Conservation (phyloP, 2,797 vertebrate genomes). For the Poeciliopsis turneri region DNA sequence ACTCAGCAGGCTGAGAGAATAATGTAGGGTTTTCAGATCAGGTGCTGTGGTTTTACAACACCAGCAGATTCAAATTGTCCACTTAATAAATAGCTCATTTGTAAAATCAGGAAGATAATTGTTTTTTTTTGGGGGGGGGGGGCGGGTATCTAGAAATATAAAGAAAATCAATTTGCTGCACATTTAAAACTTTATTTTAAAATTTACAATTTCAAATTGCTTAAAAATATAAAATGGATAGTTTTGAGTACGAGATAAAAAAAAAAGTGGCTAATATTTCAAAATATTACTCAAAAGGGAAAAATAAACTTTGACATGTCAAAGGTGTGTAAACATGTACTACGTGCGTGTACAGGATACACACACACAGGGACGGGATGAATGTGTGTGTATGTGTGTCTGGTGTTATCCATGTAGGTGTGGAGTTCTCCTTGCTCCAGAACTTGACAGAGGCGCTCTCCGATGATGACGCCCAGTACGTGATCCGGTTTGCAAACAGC, state of each 20-base stretch:
- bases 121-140: neutral
- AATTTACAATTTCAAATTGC: neutral
- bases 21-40: neutral
- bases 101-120: neutral
- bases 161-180: neutral
- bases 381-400: neutral
- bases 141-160: neutral
- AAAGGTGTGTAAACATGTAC: neutral
- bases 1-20: neutral
- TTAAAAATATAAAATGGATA: neutral
- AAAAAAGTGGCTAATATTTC: neutral
- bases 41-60: neutral
- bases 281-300: neutral
- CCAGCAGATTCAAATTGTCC: neutral
- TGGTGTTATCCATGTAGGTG: slow-evolving; percentile 76
- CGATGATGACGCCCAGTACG: slow-evolving; percentile 84
- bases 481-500: slow-evolving; percentile 91
- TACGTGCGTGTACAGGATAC: neutral
- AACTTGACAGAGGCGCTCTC: slow-evolving; percentile 86
- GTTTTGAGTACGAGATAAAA: neutral
- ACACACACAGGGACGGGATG: neutral
- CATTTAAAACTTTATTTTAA: neutral
- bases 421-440: slow-evolving; percentile 90
- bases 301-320: neutral
- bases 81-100: neutral